Evolutionary conservation across 2,797 vertebrate species (phyloP).

Genomic region (Microcaecilia unicolor): DNA sequence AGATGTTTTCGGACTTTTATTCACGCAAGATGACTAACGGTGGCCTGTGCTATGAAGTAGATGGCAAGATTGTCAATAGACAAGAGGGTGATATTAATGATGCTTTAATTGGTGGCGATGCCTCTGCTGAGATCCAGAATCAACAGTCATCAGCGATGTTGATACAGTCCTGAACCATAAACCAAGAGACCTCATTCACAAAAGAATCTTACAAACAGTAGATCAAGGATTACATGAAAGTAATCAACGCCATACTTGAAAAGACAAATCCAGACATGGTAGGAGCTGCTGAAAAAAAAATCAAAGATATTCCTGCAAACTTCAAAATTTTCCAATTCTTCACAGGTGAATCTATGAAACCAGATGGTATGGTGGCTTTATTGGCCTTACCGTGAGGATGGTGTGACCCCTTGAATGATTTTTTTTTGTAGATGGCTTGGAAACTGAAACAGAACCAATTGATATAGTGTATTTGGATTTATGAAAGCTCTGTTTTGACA

Average conservation of each 20-base stretch:
- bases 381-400: constrained; percentile 80
- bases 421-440: constrained; percentile 89
- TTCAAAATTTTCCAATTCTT: constrained; percentile 73
- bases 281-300: constrained; percentile 47
- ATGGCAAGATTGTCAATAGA: constrained; percentile 74
- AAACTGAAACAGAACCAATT: too few relatives aligned
- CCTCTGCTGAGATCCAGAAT: constrained; percentile 69
- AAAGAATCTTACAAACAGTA: constrained; percentile 64
- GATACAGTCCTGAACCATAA: constrained; percentile 82
- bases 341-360: constrained; percentile 77
- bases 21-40: constrained; percentile 50
- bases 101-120: constrained; percentile 64
- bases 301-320: constrained; percentile 58
- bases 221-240: constrained; percentile 75
- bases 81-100: constrained; percentile 65
- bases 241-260: constrained; percentile 59
- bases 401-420: constrained; percentile 73
- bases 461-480: too few relatives aligned
- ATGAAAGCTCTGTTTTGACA: too few relatives aligned
- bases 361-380: constrained; percentile 72
- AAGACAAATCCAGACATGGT: constrained; percentile 53
- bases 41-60: constrained; percentile 70
- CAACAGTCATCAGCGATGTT: constrained; percentile 50
- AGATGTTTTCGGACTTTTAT: constrained; percentile 85
- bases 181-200: constrained; percentile 57